These are phyloP conservation scores for Ctenopoma kingsleyae DNA, from an alignment of 2,797 vertebrate genomes.

Conservation along the genomic window DNA sequence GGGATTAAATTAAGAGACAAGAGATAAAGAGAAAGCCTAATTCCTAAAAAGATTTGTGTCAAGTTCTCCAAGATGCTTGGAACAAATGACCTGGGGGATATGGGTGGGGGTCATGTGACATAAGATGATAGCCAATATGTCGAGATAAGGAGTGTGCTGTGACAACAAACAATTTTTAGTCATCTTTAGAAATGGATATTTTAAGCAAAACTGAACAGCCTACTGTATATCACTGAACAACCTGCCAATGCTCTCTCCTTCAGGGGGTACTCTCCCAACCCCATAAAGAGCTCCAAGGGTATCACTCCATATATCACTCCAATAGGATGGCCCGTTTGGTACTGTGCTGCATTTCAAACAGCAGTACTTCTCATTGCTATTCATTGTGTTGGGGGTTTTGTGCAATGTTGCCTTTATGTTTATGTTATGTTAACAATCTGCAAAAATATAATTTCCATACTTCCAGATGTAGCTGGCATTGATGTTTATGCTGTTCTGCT, in stretches of 20 bases:
- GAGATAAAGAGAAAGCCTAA: too few relatives aligned
- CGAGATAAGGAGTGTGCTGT: too few relatives aligned
- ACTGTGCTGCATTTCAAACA: slow-evolving; percentile 24
- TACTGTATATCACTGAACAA: too few relatives aligned
- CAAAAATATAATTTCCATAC: slow-evolving; percentile 6
- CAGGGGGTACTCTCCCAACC: neutral
- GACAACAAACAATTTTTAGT: too few relatives aligned
- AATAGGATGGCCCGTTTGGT: neutral
- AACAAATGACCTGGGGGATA: too few relatives aligned
- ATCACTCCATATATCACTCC: neutral
- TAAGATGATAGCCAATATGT: too few relatives aligned
- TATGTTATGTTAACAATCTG: too few relatives aligned
- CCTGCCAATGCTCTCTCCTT: neutral
- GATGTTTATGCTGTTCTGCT: slow-evolving; percentile 2
- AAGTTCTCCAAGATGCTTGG: too few relatives aligned
- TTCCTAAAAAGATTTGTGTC: too few relatives aligned
- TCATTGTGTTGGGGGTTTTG: slow-evolving; percentile 32
- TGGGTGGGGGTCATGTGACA: too few relatives aligned
- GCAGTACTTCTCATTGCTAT: slow-evolving; percentile 34
- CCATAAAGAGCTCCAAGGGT: neutral
- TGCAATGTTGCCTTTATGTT: slow-evolving; percentile 24
- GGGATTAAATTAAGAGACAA: too few relatives aligned
- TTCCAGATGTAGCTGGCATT: slow-evolving; percentile 10
- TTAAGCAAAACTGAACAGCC: neutral
- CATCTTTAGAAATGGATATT: too few relatives aligned